A percentile compares a stretch with the other conserved stretches of the same genome.
Conservation (phyloP, 2,113 vertebrate species). For the Haemorhous mexicanus region DNA sequence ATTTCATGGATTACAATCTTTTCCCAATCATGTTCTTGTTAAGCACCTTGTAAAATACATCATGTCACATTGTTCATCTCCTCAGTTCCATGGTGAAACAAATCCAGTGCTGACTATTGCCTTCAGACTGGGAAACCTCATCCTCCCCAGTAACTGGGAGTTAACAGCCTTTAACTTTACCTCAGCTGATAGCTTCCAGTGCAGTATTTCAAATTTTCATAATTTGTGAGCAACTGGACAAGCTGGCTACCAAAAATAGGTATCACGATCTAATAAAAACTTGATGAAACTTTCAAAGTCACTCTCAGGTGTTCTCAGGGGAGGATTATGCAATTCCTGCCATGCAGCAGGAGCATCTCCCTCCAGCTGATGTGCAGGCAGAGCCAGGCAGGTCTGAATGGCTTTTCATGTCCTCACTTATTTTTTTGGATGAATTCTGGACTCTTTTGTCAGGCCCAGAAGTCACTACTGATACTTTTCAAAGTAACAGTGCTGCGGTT, state of each 20-base stretch:
- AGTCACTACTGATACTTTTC: slow-evolving; percentile 23
- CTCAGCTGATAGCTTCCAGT: not conserved
- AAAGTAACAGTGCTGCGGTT: not conserved
- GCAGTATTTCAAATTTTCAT: slow-evolving; percentile 10
- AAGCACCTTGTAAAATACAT: slow-evolving; percentile 62
- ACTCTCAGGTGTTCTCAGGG: not conserved
- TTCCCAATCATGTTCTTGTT: slow-evolving; percentile 63
- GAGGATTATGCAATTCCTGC: slow-evolving; percentile 3
- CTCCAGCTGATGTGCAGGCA: not conserved
- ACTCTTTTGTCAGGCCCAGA: not conserved
- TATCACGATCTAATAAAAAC: not conserved
- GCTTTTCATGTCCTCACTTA: slow-evolving; percentile 6
- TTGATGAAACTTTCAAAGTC: slow-evolving; percentile 31
- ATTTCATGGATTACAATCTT: slow-evolving; percentile 67
- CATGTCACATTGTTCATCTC: not conserved
- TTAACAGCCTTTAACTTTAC: not conserved
- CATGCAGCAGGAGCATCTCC: not conserved
- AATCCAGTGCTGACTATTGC: not conserved
- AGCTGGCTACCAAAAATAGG: not conserved
- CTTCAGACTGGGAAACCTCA: not conserved
- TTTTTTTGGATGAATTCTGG: not conserved
- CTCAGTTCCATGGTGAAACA: not conserved
- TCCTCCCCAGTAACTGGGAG: not conserved
- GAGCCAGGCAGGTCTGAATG: not conserved
- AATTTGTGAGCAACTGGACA: not conserved